A percentile compares a stretch with the other conserved stretches of the same genome.
Conservation (phyloP, 1,140 invertebrate species). For the Linepithema humile region DNA sequence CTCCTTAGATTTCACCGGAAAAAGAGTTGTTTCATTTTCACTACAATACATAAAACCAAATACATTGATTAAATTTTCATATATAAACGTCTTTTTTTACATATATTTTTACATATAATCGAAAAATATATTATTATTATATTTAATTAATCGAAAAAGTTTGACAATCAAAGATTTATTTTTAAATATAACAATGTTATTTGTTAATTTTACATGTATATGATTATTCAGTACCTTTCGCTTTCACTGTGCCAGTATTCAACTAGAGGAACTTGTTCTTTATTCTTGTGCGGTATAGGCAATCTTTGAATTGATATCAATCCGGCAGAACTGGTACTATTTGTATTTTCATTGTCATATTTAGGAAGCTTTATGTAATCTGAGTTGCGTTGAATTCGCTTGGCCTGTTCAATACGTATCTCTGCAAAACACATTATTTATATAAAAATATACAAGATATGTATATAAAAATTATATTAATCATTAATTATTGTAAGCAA, state of each 20-base stretch:
- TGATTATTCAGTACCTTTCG: conserved; percentile 75
- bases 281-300: conserved; percentile 85
- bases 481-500: conserved; percentile 36
- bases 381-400: conserved; percentile 84
- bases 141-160: not conserved
- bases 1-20: conserved; percentile 84
- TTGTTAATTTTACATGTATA: not conserved
- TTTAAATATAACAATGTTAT: conserved; percentile 16
- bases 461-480: conserved; percentile 59
- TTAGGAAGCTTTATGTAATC: conserved; percentile 85
- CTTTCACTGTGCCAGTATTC: conserved; percentile 84
- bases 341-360: conserved; percentile 76
- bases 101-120: not conserved
- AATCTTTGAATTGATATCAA: conserved; percentile 87
- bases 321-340: conserved; percentile 70
- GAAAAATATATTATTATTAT: not conserved
- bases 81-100: not conserved
- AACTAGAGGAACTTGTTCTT: conserved; percentile 86
- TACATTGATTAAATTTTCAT: conserved; percentile 17
- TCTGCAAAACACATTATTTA: conserved; percentile 76
- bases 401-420: conserved; percentile 86
- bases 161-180: not conserved
- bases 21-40: conserved; percentile 86
- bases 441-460: conserved; percentile 50
- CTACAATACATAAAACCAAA: conserved; percentile 75